Evolutionary conservation across 1,140 invertebrate genomes (phyloP), one percentile per base, ranked within the genome.

Genomic region (Cotesia glomerata): DNA sequence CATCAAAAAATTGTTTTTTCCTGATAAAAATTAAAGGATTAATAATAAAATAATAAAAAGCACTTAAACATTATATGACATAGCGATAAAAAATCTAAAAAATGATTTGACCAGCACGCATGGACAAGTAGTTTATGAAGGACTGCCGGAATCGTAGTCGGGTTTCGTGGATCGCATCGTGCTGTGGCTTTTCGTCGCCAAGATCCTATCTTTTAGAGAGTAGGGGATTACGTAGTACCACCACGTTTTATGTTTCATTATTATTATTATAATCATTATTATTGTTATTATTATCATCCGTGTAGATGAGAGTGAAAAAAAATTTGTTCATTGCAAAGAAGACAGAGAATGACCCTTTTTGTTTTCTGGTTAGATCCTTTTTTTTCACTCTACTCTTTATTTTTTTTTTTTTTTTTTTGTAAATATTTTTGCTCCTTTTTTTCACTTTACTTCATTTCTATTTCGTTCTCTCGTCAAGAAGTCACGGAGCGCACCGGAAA

Each of bases 221-320:
- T 74, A 68, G 54, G 71, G 67, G 62, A 76, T 77, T 79, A 77
- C 69, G 77, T 79, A 79, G 76, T 79, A 74, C 52, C 58, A 71
- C 75, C 77, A 79, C 77, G 77, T 79, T 77, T 70, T 71, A 58
- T 56, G 49, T 52, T 72, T 75, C 71, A 59, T 67, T 64, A 49
- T 52, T 72, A 69, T 74, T 14, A 64, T 65, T 73, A 54, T 54
- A 4, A 54, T 54, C 3, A 54, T 54, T 18, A 58, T 58, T 26
- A 32, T 58, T 58, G 9, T 58, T 26, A 58, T 58, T 58, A 58
- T 72, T 69, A 72, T 63, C n/a, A 69, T 62, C 63, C 74, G 62
- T 69, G 58, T 73, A 32, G 49, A 63, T 65, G 39, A 56, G 64
- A 65, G 49, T 56, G 69, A 63, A 68, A 56, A 69, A 59, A 69